A percentile compares a stretch with the other conserved stretches of the same genome.
Evolutionary conservation across 2,888 invertebrate genomes (phyloP).

Genomic region (Notodonta dromedarius): DNA sequence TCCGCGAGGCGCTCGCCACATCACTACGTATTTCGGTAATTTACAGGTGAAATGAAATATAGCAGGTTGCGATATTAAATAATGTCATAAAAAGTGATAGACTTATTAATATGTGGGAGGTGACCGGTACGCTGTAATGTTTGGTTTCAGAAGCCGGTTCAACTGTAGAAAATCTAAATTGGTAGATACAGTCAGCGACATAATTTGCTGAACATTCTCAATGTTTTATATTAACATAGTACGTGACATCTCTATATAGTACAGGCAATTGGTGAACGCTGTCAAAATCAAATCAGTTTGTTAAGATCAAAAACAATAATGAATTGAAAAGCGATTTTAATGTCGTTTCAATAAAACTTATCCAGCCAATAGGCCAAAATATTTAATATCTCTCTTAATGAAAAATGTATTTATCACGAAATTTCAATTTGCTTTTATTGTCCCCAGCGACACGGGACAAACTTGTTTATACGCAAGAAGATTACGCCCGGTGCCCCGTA

Average conservation of each 20-base stretch:
- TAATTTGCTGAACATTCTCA: too few relatives aligned
- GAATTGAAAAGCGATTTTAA: too few relatives aligned
- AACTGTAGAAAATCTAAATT: too few relatives aligned
- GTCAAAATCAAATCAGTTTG: too few relatives aligned
- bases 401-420: background rate
- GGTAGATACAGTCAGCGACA: too few relatives aligned
- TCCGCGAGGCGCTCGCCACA: background rate
- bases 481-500: slow-evolving; percentile 10
- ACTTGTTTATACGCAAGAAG: slow-evolving; percentile 7
- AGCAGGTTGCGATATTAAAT: slow-evolving; percentile 10
- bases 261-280: too few relatives aligned
- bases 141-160: too few relatives aligned
- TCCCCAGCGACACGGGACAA: slow-evolving; percentile 5
- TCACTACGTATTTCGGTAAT: slow-evolving; percentile 1
- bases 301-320: too few relatives aligned
- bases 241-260: too few relatives aligned
- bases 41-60: slow-evolving; percentile 4
- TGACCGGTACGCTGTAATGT: too few relatives aligned
- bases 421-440: slow-evolving; percentile 6
- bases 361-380: background rate
- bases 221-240: too few relatives aligned
- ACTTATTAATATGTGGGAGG: too few relatives aligned
- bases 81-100: background rate
- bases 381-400: background rate
- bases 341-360: background rate